These are phyloP conservation scores for Mechanitis messenoides DNA, from an alignment of 2,888 invertebrate genomes.

Conservation along the genomic window DNA sequence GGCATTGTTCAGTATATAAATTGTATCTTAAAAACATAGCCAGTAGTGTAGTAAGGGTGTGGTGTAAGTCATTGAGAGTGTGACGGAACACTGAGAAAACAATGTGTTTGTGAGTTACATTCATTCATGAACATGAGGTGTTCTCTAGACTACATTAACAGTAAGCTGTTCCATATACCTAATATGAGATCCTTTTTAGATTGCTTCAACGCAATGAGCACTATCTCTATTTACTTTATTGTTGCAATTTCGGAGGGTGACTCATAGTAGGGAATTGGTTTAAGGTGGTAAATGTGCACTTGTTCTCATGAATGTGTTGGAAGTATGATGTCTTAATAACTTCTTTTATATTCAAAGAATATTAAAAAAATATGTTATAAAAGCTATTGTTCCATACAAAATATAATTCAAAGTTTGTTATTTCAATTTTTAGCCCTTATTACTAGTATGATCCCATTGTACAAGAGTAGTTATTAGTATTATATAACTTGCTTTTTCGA, in stretches of 20 bases:
- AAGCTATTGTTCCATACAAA: no score
- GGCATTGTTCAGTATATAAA: conserved; percentile 15
- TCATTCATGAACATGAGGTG: conserved; percentile 57
- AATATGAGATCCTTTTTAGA: conserved; percentile 52
- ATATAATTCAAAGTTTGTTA: conserved; percentile 11
- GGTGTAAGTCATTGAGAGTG: conserved; percentile 50
- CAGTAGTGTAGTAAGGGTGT: conserved; percentile 16
- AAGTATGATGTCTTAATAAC: conserved; percentile 10
- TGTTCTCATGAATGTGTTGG: conserved; percentile 18
- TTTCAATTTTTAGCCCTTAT: neutral
- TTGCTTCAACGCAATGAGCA: conserved; percentile 43
- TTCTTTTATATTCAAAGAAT: no score
- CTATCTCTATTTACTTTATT: conserved; percentile 16
- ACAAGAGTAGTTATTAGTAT: no score
- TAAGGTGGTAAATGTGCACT: conserved; percentile 49
- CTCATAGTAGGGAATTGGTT: conserved; percentile 58
- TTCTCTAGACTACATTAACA: conserved; percentile 70
- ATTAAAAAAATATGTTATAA: no score
- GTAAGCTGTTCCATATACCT: conserved; percentile 58
- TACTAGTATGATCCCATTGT: conserved; percentile 1
- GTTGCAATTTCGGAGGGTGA: conserved; percentile 58
- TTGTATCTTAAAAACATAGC: conserved; percentile 4
- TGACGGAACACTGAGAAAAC: conserved; percentile 59
- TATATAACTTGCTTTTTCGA: no score
- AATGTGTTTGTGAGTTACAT: conserved; percentile 54